Base-by-base conservation (phyloP, 2,113 vertebrate genomes). In the Laterallus jamaicensis region DNA sequence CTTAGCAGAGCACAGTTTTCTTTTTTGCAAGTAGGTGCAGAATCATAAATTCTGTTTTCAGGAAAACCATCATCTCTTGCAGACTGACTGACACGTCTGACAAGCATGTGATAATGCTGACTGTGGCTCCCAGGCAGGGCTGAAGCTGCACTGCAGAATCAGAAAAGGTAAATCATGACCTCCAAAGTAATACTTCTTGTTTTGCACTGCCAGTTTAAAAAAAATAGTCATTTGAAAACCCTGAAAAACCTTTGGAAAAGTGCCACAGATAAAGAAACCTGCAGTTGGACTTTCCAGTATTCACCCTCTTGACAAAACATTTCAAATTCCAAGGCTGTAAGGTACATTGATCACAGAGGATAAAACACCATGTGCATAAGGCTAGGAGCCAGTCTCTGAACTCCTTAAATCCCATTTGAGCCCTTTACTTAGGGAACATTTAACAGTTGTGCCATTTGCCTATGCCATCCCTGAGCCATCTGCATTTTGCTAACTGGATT, bases 361-460 rank as follows among this genome's bases (percentile, higher is more conserved):
- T 73, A 93, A 93, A 93, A 75, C 64, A 0, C 76, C 50, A 87
- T 11, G 15, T 58, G 68, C 56, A 37, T 49, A 56, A 52, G n/a
- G 39, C 69, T 50, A 64, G 40, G 44, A 86, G 76, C 92, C 64
- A 54, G 58, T 58, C 62, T 84, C 90, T 64, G 76, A 82, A 95
- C 62, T 88, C 73, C 60, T 62, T 49, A 94, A 95, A 90, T 86
- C 93, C 76, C 82, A 64, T 47, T 78, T 81, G 88, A 96, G 76
- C 42, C 58, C 49, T 94, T 76, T 73, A 95, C 60, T 52, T 40
- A 93, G 76, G 80, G 76, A 83, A 86, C 42, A 75, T 44, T 92
- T 73, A 82, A 86, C 71, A 95, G 75, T 74, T 78, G 86, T 88
- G 73, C 86, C 88, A 92, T 83, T 96, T 96, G 77, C 90, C 92